A percentile compares a stretch with the other conserved stretches of the same genome.
Conservation (phyloP, 2,888 invertebrate genomes). For the Rutpela maculata region DNA sequence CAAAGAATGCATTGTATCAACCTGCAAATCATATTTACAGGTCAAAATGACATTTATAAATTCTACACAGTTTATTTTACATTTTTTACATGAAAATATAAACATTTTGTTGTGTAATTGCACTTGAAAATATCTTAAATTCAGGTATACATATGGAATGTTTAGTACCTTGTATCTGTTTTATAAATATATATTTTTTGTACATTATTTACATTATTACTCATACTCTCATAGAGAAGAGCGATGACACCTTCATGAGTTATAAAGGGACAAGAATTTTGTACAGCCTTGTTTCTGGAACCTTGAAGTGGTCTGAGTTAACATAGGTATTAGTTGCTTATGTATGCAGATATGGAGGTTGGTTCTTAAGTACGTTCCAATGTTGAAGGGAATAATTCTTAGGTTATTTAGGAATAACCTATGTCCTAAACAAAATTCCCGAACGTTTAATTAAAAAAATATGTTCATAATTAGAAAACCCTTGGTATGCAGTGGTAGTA, state of each 20-base stretch:
- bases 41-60: slow-evolving; percentile 41
- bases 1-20: not conserved
- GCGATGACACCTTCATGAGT: not conserved
- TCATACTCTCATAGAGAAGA: not conserved
- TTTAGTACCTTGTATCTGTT: slow-evolving; percentile 22
- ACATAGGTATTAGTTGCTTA: too few relatives aligned
- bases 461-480: too few relatives aligned
- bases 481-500: too few relatives aligned
- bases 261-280: not conserved
- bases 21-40: slow-evolving; percentile 40
- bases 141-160: slow-evolving; percentile 36
- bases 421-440: too few relatives aligned
- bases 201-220: slow-evolving; percentile 48
- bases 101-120: slow-evolving; percentile 26
- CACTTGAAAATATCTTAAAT: slow-evolving; percentile 1
- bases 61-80: not conserved
- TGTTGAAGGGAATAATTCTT: too few relatives aligned
- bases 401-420: too few relatives aligned
- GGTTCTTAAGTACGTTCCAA: too few relatives aligned
- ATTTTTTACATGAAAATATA: slow-evolving; percentile 22
- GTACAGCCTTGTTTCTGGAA: not conserved
- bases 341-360: too few relatives aligned
- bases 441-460: too few relatives aligned
- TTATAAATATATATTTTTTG: slow-evolving; percentile 30
- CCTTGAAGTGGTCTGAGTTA: too few relatives aligned